Conservation (phyloP, 2,888 invertebrate genomes). For the Euplagia quadripunctaria region DNA sequence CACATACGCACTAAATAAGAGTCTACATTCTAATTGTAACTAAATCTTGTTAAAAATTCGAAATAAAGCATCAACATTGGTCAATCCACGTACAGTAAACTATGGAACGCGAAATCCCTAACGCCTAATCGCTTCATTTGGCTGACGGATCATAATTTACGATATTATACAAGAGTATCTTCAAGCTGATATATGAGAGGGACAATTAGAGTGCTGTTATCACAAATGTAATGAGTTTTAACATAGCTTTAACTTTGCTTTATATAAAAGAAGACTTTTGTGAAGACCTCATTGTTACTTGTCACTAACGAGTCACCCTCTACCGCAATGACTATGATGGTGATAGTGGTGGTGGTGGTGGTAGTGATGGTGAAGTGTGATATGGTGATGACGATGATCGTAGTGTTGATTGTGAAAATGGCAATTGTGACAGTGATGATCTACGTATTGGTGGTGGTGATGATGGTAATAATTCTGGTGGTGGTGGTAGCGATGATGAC, state of each 20-base stretch:
- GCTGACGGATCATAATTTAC: conserved; percentile 77
- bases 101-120: conserved; percentile 66
- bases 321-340: not conserved
- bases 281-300: not conserved
- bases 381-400: too few relatives aligned
- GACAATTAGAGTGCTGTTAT: conserved; percentile 27
- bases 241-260: not conserved
- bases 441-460: too few relatives aligned
- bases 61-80: conserved; percentile 60
- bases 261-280: not conserved
- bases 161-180: conserved; percentile 64
- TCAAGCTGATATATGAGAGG: conserved; percentile 45
- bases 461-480: not conserved
- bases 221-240: not conserved
- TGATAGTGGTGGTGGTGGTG: not conserved
- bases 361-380: too few relatives aligned
- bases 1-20: not conserved
- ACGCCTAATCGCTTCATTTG: conserved; percentile 81
- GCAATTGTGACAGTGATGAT: too few relatives aligned
- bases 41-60: not conserved
- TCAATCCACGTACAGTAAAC: conserved; percentile 36
- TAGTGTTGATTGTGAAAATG: not conserved
- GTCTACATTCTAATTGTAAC: too few relatives aligned
- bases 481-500: too few relatives aligned
- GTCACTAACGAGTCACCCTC: too few relatives aligned